Conservation (phyloP, 1,140 invertebrate species). For the Idris sp. region DNA sequence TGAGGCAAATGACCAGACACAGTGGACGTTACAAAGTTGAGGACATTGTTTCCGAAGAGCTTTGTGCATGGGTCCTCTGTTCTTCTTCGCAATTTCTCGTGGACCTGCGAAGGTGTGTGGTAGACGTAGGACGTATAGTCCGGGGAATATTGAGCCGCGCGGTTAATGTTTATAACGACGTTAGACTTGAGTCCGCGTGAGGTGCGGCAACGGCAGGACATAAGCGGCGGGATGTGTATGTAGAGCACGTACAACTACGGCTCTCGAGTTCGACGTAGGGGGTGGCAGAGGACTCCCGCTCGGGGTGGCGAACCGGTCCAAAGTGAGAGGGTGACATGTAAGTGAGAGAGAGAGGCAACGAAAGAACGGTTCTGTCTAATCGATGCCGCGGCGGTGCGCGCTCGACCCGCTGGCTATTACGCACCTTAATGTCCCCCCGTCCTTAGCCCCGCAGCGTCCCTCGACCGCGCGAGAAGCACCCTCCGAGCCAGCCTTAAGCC, state of each 20-base stretch:
- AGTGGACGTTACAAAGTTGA: slow-evolving; percentile 1
- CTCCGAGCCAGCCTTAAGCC: slow-evolving; percentile 55
- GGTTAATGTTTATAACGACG: slow-evolving; percentile 78
- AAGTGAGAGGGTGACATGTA: slow-evolving; percentile 54
- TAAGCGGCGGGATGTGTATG: slow-evolving; percentile 75
- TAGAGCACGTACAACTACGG: slow-evolving; percentile 76
- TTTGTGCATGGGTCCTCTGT: slow-evolving; percentile 8
- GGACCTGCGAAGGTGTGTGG: slow-evolving; percentile 26
- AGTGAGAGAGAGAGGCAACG: slow-evolving; percentile 50
- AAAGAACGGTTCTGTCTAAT: slow-evolving; percentile 76
- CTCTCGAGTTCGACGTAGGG: slow-evolving; percentile 72
- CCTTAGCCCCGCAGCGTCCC: slow-evolving; percentile 47
- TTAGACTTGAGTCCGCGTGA: slow-evolving; percentile 73
- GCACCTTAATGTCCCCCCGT: slow-evolving; percentile 77
- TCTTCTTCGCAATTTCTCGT: slow-evolving; percentile 20
- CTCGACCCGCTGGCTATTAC: slow-evolving; percentile 78
- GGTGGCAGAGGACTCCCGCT: slow-evolving; percentile 67
- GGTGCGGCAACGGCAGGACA: slow-evolving; percentile 68
- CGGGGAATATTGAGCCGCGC: slow-evolving; percentile 77
- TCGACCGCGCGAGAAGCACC: slow-evolving; percentile 25
- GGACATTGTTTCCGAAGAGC: slow-evolving; percentile 41
- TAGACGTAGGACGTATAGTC: slow-evolving; percentile 62
- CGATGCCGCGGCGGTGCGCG: slow-evolving; percentile 77
- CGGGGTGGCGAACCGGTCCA: slow-evolving; percentile 39
- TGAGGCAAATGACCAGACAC: background rate